phyloP scores from a whole-genome alignment of 2,888 invertebrate genomes.

The Ypsolopha sequella region DNA sequence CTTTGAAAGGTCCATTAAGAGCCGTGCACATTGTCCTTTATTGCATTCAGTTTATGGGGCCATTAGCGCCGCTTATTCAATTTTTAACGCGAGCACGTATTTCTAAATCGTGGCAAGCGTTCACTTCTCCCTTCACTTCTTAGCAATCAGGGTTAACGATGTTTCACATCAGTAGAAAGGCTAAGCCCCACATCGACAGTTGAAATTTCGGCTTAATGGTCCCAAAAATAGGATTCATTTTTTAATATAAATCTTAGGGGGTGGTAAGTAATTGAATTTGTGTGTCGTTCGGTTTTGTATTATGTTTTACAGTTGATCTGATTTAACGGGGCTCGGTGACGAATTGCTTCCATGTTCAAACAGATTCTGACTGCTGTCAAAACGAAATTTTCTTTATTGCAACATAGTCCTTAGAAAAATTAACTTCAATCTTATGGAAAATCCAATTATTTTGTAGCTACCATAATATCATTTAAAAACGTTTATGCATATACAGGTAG shows the following conservation, averaged over 20 bases:
- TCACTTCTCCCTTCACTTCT: conserved; percentile 16
- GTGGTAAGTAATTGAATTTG: conserved; percentile 12
- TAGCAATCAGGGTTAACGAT: conserved; percentile 20
- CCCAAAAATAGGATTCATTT: conserved; percentile 8
- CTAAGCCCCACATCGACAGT: not conserved
- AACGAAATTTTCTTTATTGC: too few species aligned
- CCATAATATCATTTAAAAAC: too few species aligned
- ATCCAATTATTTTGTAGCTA: too few species aligned
- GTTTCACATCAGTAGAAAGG: conserved; percentile 11
- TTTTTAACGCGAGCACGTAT: conserved; percentile 10
- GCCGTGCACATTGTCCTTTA: conserved; percentile 1
- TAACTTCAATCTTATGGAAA: too few species aligned
- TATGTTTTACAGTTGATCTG: too few species aligned
- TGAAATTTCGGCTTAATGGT: not conserved
- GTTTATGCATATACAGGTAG: too few species aligned
- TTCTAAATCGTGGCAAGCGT: conserved; percentile 5
- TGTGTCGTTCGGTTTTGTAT: conserved; percentile 1
- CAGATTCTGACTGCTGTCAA: too few species aligned
- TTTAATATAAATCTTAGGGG: conserved; percentile 1
- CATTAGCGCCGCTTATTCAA: conserved; percentile 14
- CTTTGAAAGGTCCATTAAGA: not conserved
- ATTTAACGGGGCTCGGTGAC: too few species aligned
- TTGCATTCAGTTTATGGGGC: conserved; percentile 5
- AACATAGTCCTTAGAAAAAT: too few species aligned
- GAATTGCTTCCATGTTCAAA: too few species aligned